Conservation (phyloP, 2,888 invertebrate genomes). For the Petrolisthes cinctipes region DNA sequence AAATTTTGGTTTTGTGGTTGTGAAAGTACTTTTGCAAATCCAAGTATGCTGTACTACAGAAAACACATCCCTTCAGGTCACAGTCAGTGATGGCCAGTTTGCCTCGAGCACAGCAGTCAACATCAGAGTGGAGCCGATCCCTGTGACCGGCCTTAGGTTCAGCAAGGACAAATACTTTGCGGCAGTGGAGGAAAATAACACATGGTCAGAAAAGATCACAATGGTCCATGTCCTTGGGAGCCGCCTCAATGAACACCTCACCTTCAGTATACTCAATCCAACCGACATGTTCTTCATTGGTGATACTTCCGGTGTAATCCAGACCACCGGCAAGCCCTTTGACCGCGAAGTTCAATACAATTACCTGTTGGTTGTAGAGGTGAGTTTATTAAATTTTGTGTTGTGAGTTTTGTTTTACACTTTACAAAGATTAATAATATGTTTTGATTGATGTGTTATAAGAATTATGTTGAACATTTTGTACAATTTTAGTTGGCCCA, state of each 20-base stretch:
- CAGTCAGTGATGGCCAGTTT: conserved; percentile 88
- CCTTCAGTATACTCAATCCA: conserved; percentile 89
- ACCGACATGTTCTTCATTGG: conserved; percentile 77
- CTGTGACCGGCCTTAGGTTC: conserved; percentile 84
- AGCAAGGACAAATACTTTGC: conserved; percentile 84
- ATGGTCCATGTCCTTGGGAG: conserved; percentile 90
- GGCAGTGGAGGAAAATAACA: conserved; percentile 86
- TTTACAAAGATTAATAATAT: too few species aligned
- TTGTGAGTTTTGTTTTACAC: background rate
- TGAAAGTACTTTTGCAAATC: background rate
- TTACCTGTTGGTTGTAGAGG: conserved; percentile 89
- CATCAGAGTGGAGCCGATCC: conserved; percentile 76
- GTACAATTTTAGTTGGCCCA: too few species aligned
- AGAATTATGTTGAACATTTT: too few species aligned
- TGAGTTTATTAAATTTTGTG: conserved; percentile 67
- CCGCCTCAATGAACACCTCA: conserved; percentile 87
- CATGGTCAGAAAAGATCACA: conserved; percentile 81
- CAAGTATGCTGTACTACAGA: too few species aligned
- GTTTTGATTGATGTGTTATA: too few species aligned
- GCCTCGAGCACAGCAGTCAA: conserved; percentile 80
- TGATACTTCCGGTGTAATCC: conserved; percentile 88
- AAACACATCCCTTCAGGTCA: conserved; percentile 72
- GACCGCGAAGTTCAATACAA: conserved; percentile 87
- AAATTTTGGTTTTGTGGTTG: background rate
- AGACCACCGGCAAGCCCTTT: conserved; percentile 84